These are phyloP conservation scores for Atta texana DNA, from an alignment of 1,140 invertebrate genomes.

Conservation along the genomic window DNA sequence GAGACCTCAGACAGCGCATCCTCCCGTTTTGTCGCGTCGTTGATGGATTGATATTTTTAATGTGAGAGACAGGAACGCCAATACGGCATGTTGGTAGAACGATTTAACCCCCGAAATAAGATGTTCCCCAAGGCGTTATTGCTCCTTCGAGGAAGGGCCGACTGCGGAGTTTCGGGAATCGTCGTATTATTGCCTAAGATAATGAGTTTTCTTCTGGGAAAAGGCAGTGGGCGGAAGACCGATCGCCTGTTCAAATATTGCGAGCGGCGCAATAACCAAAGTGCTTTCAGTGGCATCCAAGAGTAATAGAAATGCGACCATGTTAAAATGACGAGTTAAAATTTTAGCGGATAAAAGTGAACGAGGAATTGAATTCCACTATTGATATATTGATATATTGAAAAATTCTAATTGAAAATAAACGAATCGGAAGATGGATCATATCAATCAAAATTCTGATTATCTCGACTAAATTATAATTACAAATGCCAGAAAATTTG, in stretches of 20 bases:
- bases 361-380: background rate
- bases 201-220: constrained; percentile 70
- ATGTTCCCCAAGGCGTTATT: constrained; percentile 69
- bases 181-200: constrained; percentile 73
- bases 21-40: constrained; percentile 66
- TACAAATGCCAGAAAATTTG: too few relatives aligned
- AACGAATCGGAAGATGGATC: too few relatives aligned
- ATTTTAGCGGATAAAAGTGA: background rate
- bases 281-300: constrained; percentile 56
- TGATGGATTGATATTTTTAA: constrained; percentile 84
- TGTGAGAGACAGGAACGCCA: constrained; percentile 73
- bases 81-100: constrained; percentile 54
- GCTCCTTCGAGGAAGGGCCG: constrained; percentile 54
- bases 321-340: background rate
- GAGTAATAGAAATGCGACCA: constrained; percentile 57
- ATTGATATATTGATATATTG: background rate
- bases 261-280: constrained; percentile 69
- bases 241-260: constrained; percentile 74
- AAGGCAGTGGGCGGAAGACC: constrained; percentile 56
- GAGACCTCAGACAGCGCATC: constrained; percentile 61
- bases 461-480: too few relatives aligned
- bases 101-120: constrained; percentile 55
- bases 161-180: constrained; percentile 51
- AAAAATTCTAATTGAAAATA: too few relatives aligned
- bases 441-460: too few relatives aligned